Evolutionary conservation across 2,888 invertebrate species (phyloP).

Genomic region (Steromphala cineraria): DNA sequence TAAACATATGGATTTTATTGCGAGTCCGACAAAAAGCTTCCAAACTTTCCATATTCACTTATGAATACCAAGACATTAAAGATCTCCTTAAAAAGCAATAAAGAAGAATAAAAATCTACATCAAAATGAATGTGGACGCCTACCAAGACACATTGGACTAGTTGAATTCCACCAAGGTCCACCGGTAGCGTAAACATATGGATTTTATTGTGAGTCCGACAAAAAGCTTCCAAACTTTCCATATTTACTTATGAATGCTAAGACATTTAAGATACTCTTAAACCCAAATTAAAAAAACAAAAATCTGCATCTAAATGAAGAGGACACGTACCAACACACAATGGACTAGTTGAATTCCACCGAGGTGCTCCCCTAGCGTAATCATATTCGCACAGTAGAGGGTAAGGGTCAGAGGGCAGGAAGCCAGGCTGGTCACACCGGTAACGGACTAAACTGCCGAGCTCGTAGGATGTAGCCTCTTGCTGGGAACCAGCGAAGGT

Average conservation of each 20-base stretch:
- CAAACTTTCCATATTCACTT: no score
- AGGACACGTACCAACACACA: conserved; percentile 46
- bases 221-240: no score
- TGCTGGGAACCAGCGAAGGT: conserved; percentile 46
- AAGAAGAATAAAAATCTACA: no score
- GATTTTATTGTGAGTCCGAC: no score
- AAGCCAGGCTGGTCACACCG: conserved; percentile 44
- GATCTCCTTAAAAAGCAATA: no score
- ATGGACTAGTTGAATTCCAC: conserved; percentile 42
- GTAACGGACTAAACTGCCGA: conserved; percentile 45
- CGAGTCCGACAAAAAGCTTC: no score
- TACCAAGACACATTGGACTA: conserved; percentile 51
- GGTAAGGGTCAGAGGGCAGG: conserved; percentile 24
- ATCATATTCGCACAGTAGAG: conserved; percentile 43
- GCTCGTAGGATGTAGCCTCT: conserved; percentile 46
- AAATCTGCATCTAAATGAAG: no score
- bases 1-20: no score
- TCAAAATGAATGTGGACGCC: not conserved
- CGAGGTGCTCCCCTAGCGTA: not conserved
- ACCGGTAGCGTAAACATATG: conserved; percentile 7
- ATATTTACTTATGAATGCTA: no score
- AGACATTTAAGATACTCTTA: no score
- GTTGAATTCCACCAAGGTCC: conserved; percentile 34
- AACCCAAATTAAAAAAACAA: no score
- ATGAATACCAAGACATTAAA: no score